Evolutionary conservation across 1,140 invertebrate genomes (phyloP).

Genomic region (Drosophila teissieri): DNA sequence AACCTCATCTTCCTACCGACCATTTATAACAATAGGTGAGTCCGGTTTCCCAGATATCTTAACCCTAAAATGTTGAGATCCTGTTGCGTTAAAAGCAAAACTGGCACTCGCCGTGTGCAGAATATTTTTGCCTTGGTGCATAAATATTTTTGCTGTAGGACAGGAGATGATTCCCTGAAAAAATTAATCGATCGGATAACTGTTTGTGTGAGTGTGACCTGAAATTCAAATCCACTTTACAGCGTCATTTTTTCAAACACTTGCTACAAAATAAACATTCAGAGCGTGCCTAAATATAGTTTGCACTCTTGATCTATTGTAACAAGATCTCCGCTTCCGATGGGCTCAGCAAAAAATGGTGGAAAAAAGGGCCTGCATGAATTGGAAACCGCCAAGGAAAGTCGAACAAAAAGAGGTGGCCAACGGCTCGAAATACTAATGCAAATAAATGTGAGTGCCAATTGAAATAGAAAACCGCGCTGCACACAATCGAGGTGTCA

Average conservation of each 20-base stretch:
- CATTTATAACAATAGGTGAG: no score
- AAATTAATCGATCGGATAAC: not conserved
- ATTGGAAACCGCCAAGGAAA: slow-evolving; percentile 34
- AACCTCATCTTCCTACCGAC: no score
- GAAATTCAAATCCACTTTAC: not conserved
- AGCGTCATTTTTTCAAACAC: not conserved
- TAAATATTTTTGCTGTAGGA: no score
- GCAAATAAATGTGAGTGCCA: slow-evolving; percentile 69
- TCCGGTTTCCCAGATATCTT: no score
- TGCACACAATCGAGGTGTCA: slow-evolving; percentile 77
- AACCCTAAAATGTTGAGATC: no score
- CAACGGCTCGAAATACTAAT: slow-evolving; percentile 47
- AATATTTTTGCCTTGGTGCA: no score
- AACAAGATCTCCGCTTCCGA: slow-evolving; percentile 14
- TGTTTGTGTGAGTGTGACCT: not conserved
- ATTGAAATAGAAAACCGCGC: slow-evolving; percentile 81
- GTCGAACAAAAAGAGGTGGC: slow-evolving; percentile 39
- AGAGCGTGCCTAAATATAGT: not conserved
- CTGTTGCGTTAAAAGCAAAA: no score
- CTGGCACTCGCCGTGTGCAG: no score
- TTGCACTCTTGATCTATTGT: slow-evolving; percentile 8
- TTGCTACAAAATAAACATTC: not conserved
- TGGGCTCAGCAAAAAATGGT: not conserved
- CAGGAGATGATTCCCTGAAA: not conserved
- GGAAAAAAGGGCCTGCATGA: slow-evolving; percentile 16